Evolutionary conservation across 2,113 vertebrate genomes (phyloP), one percentile per base, ranked within the genome.

Genomic region (Ranitomeya imitator): DNA sequence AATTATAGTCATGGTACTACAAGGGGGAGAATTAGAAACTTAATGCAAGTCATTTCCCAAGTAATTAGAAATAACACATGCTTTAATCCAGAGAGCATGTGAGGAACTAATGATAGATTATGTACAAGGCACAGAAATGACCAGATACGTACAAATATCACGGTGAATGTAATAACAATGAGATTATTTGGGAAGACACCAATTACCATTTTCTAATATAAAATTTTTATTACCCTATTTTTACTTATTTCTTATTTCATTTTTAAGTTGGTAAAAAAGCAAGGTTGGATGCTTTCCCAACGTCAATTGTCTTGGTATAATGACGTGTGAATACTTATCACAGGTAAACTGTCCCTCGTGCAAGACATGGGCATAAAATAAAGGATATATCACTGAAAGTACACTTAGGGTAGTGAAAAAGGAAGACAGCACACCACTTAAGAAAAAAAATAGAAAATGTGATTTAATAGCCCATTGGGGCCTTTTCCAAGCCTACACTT

Each of bases 61-160:
- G 52, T 81, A 87, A 87, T 81, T 79, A 87, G n/a, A 86, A 79
- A 60, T 79, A 67, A 86, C 76, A 61, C 31, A 60, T n/a, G 67
- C 59, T 83, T 82, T 82, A 82, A 82, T 80, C 16, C 52, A 23
- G 51, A 78, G 52, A 55, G 59, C 61, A 13, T 45, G 9, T 16
- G 4, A 73, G 63, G 4, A 51, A 15, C 52, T 59, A 80, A 60
- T 81, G 45, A 59, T 45, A 87, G 63, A 71, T 81, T 81, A 52
- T 86, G 54, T 6, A 79, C 37, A 16, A n/a, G 31, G 14, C 63
- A 18, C 11, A 31, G 18, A 23, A n/a, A 63, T 37, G 18, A 65
- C 7, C 59, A 67, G 57, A 31, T 14, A 61, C 21, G 6, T 54
- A 54, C 31, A 86, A 86, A 54, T 77, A 77, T 45, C 31, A 51